phyloP scores from a whole-genome alignment of 2,888 invertebrate species.

The Leptopterna dolabrata region DNA sequence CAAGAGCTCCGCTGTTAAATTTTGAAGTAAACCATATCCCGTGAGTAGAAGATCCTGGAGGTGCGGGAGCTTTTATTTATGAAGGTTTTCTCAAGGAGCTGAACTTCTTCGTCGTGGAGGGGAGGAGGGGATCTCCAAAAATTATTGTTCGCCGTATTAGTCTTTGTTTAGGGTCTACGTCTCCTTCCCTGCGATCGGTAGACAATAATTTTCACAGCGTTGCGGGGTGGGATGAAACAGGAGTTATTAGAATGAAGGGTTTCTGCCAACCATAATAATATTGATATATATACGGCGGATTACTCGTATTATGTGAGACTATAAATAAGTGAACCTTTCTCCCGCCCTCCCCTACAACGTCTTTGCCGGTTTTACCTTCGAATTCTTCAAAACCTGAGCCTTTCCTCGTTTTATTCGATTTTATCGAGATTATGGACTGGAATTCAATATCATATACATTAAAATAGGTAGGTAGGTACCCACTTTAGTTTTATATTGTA shows the following conservation, averaged over 20 bases:
- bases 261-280: constrained; percentile 2
- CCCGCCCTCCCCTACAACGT: neutral
- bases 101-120: neutral
- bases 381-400: neutral
- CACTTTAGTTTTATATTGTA: no score
- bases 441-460: no score
- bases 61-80: constrained; percentile 17
- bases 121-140: constrained; percentile 29
- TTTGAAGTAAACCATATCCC: neutral
- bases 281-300: constrained; percentile 44
- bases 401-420: no score
- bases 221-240: constrained; percentile 2
- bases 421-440: no score
- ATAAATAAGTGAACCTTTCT: constrained; percentile 36
- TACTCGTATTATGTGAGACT: constrained; percentile 21
- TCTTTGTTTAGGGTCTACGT: constrained; percentile 36
- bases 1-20: neutral
- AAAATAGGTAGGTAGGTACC: no score
- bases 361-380: neutral
- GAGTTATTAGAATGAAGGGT: constrained; percentile 43
- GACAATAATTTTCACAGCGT: constrained; percentile 38
- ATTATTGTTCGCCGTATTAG: constrained; percentile 48
- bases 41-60: neutral
- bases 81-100: constrained; percentile 18
- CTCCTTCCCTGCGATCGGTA: constrained; percentile 28